Evolutionary conservation across 2,888 invertebrate species (phyloP).

Genomic region (Amiota minor): DNA sequence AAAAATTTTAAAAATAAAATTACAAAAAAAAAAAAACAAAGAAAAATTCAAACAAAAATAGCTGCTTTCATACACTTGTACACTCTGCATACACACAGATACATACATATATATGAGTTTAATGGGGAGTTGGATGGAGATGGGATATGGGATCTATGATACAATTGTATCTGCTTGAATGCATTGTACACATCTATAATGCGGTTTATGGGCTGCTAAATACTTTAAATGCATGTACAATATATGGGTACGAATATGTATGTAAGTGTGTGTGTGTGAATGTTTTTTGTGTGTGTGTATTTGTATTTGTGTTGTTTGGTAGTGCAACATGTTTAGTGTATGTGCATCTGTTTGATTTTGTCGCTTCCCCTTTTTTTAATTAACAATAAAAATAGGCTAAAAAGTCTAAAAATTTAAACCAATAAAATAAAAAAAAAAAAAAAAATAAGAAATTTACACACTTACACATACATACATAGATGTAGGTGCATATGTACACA

Average conservation of each 20-base stretch:
- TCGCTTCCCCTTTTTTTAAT: constrained; percentile 67
- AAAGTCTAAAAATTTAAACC: constrained; percentile 63
- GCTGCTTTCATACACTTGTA: neutral
- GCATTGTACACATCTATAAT: constrained; percentile 28
- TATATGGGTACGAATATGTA: neutral
- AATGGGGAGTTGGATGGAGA: too few relatives aligned
- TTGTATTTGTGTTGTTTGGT: neutral
- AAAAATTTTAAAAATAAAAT: constrained; percentile 7
- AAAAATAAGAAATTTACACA: constrained; percentile 55
- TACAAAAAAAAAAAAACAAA: constrained; percentile 39
- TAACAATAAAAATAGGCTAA: constrained; percentile 72
- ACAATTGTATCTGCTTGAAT: neutral
- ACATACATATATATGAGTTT: constrained; percentile 11
- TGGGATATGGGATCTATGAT: neutral
- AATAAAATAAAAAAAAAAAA: constrained; percentile 58
- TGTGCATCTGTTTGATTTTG: neutral
- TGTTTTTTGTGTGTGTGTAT: neutral
- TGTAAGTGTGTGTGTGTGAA: constrained; percentile 39
- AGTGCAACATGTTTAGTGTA: constrained; percentile 2
- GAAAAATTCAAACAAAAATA: constrained; percentile 26
- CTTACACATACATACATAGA: constrained; percentile 40
- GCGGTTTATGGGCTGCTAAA: constrained; percentile 22
- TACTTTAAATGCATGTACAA: constrained; percentile 21
- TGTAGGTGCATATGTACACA: constrained; percentile 33
- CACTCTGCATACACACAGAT: constrained; percentile 24